Percentiles rank a stretch among this genome's conserved stretches.
Conservation (phyloP, 1,140 invertebrate species). For the Macrocentrus cingulum region DNA sequence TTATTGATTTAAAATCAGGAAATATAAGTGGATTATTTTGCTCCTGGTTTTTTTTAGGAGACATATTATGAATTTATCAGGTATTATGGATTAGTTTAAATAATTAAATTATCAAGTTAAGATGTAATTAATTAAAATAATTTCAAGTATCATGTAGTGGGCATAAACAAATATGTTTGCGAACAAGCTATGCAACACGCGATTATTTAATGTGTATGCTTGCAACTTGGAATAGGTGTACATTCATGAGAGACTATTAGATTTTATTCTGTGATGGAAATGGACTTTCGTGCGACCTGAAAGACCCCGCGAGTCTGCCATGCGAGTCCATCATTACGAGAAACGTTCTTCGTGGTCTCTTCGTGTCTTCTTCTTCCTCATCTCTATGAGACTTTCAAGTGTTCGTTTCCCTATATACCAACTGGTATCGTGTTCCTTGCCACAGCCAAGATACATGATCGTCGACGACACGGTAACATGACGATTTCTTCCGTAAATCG, state of each 20-base stretch:
- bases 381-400: constrained; percentile 14
- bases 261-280: constrained; percentile 17
- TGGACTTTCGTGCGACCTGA: constrained; percentile 21
- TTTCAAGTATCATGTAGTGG: no score
- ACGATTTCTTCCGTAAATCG: not conserved
- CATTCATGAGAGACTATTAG: constrained; percentile 18
- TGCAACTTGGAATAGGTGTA: constrained; percentile 12
- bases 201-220: constrained; percentile 1
- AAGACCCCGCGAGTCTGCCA: constrained; percentile 4
- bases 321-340: constrained; percentile 22
- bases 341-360: constrained; percentile 6
- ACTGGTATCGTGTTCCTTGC: not conserved
- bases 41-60: no score
- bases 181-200: no score
- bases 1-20: no score
- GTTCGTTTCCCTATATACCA: constrained; percentile 3
- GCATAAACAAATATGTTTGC: no score
- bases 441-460: constrained; percentile 13
- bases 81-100: no score
- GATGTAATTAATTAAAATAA: no score
- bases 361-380: not conserved
- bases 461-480: constrained; percentile 14
- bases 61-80: no score
- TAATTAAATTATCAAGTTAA: no score
- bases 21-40: no score